Evolutionary conservation across 1,140 invertebrate genomes (phyloP), one percentile per base, ranked within the genome.

Genomic region (Wasmannia auropunctata): DNA sequence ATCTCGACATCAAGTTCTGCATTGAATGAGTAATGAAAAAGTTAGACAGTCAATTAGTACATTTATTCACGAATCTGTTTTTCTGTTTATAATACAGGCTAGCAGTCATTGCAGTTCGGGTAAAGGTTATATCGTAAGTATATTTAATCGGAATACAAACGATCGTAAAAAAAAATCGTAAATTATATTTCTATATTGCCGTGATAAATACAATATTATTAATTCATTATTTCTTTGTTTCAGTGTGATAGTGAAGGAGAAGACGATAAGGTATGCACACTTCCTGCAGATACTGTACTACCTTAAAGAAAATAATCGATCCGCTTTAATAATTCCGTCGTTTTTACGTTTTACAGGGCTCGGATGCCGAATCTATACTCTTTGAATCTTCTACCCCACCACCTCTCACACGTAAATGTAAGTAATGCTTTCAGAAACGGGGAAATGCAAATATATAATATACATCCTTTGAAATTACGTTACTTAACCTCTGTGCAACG

Each of bases 211-310:
- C 7, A 0, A 56, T 40, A 60, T 67, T n/a, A 51, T 69, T 70
- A 31, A 37, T 84, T 62, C 85, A 14, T 67, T 63, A 28, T 60
- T 69, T 58, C 37, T 70, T 87, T 95, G 92, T 97, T 97, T 88
- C 96, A 98, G 97, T 98, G 97, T 98, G 97, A 98, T 98, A 98
- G 97, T 96, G 97, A 97, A 96, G 97, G 97, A 95, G 97, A 97
- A 95, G 97, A 98, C 95, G 97, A 97, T 96, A 98, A 97, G 97
- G 97, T 97, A 96, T 96, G 40, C 10, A 49, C 10, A 49, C 67
- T 54, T 72, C 10, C n/a, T 56, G 10, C 34, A 63, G 22, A 65
- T 74, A 54, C 2, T 37, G 8, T n/a, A 16, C n/a, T 40, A 2
- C 60, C 22, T 19, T n/a, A 4, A 25, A 43, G n/a, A 11, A 46